These are phyloP conservation scores for Sarotherodon lohbergeri DNA, from an alignment of 2,113 vertebrate genomes.

Conservation along the genomic window DNA sequence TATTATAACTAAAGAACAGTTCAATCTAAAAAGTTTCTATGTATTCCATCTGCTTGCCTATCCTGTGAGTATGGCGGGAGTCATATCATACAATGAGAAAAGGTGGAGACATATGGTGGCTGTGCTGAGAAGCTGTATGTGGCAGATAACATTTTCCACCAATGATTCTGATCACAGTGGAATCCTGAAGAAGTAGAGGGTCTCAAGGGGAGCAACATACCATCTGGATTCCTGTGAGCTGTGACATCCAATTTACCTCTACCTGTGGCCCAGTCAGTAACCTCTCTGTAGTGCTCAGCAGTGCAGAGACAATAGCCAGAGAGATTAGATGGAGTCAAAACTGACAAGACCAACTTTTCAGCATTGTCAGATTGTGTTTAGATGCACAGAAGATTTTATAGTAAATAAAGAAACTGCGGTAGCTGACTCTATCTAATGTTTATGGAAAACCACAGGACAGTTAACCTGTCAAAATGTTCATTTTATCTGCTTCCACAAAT, in stretches of 20 bases:
- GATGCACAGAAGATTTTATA: neutral
- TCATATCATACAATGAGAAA: neutral
- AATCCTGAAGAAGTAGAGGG: constrained; percentile 22
- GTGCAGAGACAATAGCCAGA: neutral
- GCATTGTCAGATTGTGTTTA: neutral
- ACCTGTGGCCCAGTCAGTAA: constrained; percentile 42
- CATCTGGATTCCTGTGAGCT: constrained; percentile 57
- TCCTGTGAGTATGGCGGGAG: neutral
- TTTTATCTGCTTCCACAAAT: neutral
- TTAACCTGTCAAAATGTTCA: neutral
- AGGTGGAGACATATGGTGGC: constrained; percentile 53
- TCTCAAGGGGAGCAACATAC: constrained; percentile 49
- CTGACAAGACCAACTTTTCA: neutral
- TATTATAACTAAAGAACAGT: neutral
- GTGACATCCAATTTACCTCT: constrained; percentile 67
- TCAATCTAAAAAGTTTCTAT: neutral
- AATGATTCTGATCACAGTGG: constrained; percentile 35
- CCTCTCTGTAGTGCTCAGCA: constrained; percentile 3
- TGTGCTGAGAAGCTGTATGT: constrained; percentile 46
- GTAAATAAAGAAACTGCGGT: neutral
- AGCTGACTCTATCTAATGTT: neutral
- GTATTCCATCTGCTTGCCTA: neutral
- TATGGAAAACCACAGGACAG: neutral
- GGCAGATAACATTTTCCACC: constrained; percentile 58
- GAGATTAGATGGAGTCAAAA: constrained; percentile 11